Conservation (phyloP, 2,797 vertebrate genomes). For the Amniataba percoides region DNA sequence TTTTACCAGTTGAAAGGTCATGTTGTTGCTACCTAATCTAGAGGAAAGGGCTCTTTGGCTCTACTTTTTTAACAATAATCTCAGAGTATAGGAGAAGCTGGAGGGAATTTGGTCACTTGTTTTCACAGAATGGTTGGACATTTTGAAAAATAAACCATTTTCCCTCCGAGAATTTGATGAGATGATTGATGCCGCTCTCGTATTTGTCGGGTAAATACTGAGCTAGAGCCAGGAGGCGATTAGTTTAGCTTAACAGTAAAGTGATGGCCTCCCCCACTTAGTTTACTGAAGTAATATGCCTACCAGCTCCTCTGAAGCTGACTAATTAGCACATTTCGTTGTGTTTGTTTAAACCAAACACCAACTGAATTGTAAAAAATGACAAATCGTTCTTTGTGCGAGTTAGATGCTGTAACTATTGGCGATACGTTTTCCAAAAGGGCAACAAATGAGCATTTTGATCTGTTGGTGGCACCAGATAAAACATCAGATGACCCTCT, state of each 20-base stretch:
- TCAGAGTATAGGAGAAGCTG: not conserved
- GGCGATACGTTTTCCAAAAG: not conserved
- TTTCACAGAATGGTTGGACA: not conserved
- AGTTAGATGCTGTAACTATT: not conserved
- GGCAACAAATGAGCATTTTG: too few relatives aligned
- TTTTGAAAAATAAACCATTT: not conserved
- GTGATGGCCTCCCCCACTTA: not conserved
- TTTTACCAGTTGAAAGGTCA: not conserved
- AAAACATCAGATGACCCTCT: too few relatives aligned
- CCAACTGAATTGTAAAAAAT: not conserved
- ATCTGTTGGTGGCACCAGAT: too few relatives aligned
- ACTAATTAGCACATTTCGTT: not conserved
- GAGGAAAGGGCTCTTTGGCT: not conserved
- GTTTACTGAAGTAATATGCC: not conserved
- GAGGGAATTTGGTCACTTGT: not conserved
- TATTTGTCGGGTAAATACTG: not conserved
- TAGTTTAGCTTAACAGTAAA: not conserved
- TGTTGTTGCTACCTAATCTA: not conserved
- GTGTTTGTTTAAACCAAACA: not conserved
- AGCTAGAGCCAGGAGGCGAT: not conserved
- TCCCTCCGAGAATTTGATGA: not conserved
- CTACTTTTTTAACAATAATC: not conserved
- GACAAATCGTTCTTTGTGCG: not conserved
- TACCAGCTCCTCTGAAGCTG: not conserved
- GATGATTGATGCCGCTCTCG: not conserved